Conservation (phyloP, 2,888 invertebrate genomes). For the Polylopha cassiicola region DNA sequence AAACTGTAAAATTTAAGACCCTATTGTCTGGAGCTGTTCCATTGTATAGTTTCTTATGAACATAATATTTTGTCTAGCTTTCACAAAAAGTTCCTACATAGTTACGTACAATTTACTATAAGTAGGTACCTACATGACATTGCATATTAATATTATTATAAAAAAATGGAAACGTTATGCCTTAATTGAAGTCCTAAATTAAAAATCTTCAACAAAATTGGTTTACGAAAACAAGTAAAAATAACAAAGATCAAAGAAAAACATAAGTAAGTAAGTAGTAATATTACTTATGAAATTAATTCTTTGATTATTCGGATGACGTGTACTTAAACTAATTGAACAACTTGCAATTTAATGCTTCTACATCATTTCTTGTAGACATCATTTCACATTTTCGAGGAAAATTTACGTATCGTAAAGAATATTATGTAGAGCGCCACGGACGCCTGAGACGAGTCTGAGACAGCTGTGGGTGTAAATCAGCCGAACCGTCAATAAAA, state of each 20-base stretch:
- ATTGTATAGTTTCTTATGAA: slow-evolving; percentile 18
- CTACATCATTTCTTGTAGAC: background rate
- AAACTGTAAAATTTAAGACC: slow-evolving; percentile 15
- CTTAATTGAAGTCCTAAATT: no score
- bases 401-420: slow-evolving; percentile 4
- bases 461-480: slow-evolving; percentile 36
- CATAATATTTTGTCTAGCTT: slow-evolving; percentile 9
- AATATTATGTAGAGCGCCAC: slow-evolving; percentile 23
- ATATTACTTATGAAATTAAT: no score
- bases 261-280: no score
- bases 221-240: no score
- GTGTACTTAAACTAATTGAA: slow-evolving; percentile 6
- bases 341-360: background rate
- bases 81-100: no score
- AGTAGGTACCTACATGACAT: no score
- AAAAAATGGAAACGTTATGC: no score
- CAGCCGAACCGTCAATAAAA: slow-evolving; percentile 54
- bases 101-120: no score
- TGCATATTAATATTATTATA: no score
- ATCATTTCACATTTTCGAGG: background rate
- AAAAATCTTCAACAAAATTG: no score
- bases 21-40: slow-evolving; percentile 12
- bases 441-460: slow-evolving; percentile 10
- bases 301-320: no score
- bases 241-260: no score